phyloP scores from a whole-genome alignment of 2,113 vertebrate genomes.

The Strix uralensis region DNA sequence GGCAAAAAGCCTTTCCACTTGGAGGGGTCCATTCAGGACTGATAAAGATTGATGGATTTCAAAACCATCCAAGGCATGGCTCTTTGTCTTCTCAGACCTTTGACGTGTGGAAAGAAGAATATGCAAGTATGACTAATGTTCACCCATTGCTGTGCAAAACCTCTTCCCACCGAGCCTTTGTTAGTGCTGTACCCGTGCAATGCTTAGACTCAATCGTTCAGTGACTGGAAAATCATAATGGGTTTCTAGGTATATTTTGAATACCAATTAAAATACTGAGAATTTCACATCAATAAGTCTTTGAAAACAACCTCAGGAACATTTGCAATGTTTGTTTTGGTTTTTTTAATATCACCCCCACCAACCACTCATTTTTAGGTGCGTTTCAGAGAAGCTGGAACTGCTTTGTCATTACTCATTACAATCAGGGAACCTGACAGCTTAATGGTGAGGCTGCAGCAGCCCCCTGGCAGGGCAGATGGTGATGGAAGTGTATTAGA shows the following conservation, averaged over 20 bases:
- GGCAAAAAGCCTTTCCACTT: neutral
- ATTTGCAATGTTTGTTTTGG: neutral
- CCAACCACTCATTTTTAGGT: neutral
- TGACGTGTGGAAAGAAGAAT: neutral
- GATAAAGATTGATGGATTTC: neutral
- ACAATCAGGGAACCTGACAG: neutral
- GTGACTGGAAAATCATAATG: neutral
- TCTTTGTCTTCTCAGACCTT: slow-evolving; percentile 17
- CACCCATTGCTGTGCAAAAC: neutral
- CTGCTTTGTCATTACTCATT: neutral
- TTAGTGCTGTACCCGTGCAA: neutral
- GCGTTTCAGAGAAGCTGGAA: neutral
- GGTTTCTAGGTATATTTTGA: neutral
- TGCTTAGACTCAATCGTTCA: neutral
- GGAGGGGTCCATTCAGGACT: neutral
- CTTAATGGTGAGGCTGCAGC: neutral
- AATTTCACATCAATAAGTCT: neutral
- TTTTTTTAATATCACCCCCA: neutral
- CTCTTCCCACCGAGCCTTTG: slow-evolving; percentile 23
- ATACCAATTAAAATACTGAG: neutral
- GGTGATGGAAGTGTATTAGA: neutral
- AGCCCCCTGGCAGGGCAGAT: neutral
- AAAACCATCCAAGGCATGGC: neutral
- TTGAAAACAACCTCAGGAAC: neutral
- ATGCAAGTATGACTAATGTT: slow-evolving; percentile 21